phyloP scores from a whole-genome alignment of 2,113 vertebrate species.

The Machaerirhynchus nigripectus region DNA sequence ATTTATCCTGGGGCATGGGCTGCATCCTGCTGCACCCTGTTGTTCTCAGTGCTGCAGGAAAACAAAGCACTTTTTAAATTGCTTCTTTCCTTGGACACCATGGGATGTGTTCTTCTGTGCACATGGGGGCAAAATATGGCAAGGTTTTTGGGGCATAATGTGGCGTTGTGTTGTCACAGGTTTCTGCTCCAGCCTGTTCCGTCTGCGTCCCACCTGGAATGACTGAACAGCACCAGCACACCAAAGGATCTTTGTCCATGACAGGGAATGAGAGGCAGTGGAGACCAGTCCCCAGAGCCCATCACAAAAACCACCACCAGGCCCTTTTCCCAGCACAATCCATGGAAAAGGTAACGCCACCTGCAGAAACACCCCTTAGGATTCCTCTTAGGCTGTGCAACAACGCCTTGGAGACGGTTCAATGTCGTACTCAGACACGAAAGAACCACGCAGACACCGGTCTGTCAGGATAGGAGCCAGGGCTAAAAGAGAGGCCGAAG shows the following conservation, averaged over 20 bases:
- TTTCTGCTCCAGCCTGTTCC: neutral
- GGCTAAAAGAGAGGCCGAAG: too few relatives aligned
- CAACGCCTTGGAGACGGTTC: accelerated
- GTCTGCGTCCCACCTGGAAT: neutral
- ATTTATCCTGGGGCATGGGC: neutral
- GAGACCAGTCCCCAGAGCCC: neutral
- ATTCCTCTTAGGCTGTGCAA: too few relatives aligned
- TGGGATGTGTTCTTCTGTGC: neutral
- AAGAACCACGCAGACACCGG: too few relatives aligned
- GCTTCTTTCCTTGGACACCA: neutral
- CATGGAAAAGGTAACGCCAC: neutral
- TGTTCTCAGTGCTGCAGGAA: neutral
- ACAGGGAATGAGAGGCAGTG: neutral
- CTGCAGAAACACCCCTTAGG: neutral
- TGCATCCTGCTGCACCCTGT: neutral
- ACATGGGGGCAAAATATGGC: accelerated
- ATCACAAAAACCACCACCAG: neutral
- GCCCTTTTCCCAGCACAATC: neutral
- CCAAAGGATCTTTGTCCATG: neutral
- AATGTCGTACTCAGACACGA: too few relatives aligned
- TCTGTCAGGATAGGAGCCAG: too few relatives aligned
- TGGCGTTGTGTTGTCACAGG: neutral
- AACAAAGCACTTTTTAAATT: neutral
- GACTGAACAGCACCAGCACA: neutral
- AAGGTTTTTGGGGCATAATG: neutral